These are phyloP conservation scores for Phoebastria nigripes DNA, from an alignment of 2,797 vertebrate species.

Conservation along the genomic window DNA sequence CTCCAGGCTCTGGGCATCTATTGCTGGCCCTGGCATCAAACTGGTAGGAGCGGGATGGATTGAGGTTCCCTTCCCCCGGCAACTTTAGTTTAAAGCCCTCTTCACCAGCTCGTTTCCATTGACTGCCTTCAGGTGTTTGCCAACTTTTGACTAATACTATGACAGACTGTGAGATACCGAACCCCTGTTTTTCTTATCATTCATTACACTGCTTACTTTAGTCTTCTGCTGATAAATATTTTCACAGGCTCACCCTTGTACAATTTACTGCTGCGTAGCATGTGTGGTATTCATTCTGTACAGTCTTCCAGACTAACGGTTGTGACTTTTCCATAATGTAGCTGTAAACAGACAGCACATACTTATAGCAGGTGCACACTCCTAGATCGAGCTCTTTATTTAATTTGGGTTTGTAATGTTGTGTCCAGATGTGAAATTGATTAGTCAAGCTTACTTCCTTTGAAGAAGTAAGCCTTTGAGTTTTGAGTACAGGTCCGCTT, in stretches of 20 bases:
- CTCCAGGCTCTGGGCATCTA: too few relatives aligned
- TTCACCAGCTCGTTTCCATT: too few relatives aligned
- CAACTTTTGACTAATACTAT: not conserved
- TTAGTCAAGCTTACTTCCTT: not conserved
- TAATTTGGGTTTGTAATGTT: not conserved
- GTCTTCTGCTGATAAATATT: not conserved
- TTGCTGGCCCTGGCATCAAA: too few relatives aligned
- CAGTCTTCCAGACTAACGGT: not conserved
- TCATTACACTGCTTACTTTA: not conserved
- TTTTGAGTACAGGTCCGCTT: not conserved
- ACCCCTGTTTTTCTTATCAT: not conserved
- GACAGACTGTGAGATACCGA: not conserved
- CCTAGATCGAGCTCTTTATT: not conserved
- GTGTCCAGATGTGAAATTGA: not conserved
- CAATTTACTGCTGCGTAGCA: not conserved
- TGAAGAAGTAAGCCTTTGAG: not conserved
- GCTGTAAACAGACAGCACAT: not conserved
- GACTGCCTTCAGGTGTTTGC: not conserved
- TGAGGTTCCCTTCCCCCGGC: too few relatives aligned
- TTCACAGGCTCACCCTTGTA: not conserved
- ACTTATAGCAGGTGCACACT: not conserved
- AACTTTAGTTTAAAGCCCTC: too few relatives aligned
- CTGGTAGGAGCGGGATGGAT: too few relatives aligned
- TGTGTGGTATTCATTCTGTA: not conserved
- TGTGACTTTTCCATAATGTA: not conserved